These are phyloP conservation scores for Eubasilissa regina DNA, from an alignment of 1,140 invertebrate species.

Conservation along the genomic window DNA sequence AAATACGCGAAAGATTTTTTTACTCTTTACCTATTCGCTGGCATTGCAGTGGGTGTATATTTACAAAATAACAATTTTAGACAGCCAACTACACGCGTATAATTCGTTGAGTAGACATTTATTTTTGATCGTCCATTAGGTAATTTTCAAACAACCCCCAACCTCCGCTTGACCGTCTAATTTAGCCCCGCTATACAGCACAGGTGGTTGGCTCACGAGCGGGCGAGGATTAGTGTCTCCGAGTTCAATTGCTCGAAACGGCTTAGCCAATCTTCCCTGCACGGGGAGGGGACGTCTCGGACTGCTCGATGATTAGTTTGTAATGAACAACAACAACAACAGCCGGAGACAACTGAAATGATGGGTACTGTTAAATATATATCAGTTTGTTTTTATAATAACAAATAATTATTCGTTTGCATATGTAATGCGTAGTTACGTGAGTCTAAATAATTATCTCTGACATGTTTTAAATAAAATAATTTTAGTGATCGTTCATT, in stretches of 20 bases:
- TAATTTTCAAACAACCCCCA: constrained; percentile 13
- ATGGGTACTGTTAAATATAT: too few species aligned
- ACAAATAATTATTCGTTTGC: too few species aligned
- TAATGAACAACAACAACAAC: too few species aligned
- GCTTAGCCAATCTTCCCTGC: constrained; percentile 40
- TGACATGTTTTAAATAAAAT: too few species aligned
- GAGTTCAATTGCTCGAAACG: constrained; percentile 60
- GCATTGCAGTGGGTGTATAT: background rate
- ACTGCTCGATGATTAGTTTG: background rate
- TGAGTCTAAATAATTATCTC: too few species aligned
- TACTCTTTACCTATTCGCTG: background rate
- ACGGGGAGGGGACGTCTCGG: background rate
- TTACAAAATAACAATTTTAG: background rate
- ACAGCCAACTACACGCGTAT: constrained; percentile 10
- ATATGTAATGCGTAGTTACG: too few species aligned
- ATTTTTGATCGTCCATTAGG: constrained; percentile 35
- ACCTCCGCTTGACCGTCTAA: constrained; percentile 4
- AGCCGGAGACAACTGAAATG: too few species aligned
- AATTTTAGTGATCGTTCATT: too few species aligned
- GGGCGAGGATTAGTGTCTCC: constrained; percentile 57
- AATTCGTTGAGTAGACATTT: constrained; percentile 35
- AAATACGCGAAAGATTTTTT: background rate
- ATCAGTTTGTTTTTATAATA: too few species aligned
- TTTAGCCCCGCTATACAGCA: constrained; percentile 23
- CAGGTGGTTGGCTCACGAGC: constrained; percentile 57